Base-by-base conservation (phyloP, 2,888 invertebrate genomes). In the Nezara viridula region DNA sequence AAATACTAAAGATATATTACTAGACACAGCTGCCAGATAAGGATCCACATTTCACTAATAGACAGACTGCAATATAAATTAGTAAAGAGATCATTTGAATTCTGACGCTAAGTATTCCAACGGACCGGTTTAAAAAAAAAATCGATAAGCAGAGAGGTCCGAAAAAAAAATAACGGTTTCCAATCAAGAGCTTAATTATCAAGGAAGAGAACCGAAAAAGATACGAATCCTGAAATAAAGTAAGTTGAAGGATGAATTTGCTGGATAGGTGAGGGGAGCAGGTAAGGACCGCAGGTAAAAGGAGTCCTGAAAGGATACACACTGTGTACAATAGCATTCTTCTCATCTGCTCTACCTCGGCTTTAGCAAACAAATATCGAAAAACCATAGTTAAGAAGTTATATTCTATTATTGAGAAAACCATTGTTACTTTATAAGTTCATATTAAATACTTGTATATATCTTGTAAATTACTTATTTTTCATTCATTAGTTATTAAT, bases 231-330 rank as follows among this genome's bases (percentile, higher is more conserved):
- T 21, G 24, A 3, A 40, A 81, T 81, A 81, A 81, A 81, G n/a
- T 81, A 40, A 47, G 44, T 44, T 44, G 81, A 47, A 44, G 81
- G 81, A 47, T 81, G 44, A 81, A 81, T 81, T 81, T 81, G 81
- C 24, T n/a, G n/a, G 81, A 21, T n/a, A n/a, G 44, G 44, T 24
- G 24, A 14, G 44, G 14, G 77, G 10, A n/a, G 14, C 44, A 44
- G 81, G 44, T 44, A 81, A 44, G 12, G 12, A 66, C 6, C 4
- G 1, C 77, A 77, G 77, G 81, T 81, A 81, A 2, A 40, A 81
- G 81, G 44, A n/a, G 81, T 81, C 81, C 12, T 3, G 24, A 24
- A 73, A 7, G 66, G 66, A 37, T 73, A 32, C 19, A 14, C 19
- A 21, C 37, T 73, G 66, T 73, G 32, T 73, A 73, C 66, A 73